These are phyloP conservation scores for Trissoscelio sp. DNA, from an alignment of 2,888 invertebrate genomes.

Conservation along the genomic window DNA sequence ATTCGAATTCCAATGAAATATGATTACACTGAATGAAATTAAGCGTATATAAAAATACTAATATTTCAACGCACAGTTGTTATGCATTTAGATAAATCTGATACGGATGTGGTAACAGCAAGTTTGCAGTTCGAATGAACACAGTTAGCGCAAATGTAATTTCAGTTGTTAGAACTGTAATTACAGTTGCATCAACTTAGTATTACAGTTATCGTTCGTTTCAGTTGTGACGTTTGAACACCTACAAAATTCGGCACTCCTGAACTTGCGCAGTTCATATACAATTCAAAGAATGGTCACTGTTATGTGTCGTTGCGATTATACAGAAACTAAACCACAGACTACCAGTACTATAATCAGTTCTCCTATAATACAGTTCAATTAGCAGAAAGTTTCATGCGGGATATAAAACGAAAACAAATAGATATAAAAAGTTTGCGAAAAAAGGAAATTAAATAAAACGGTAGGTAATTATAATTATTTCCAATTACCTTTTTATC, in stretches of 20 bases:
- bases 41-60: background rate
- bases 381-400: too few relatives aligned
- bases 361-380: too few relatives aligned
- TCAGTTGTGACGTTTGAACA: constrained; percentile 30
- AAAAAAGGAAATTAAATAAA: too few relatives aligned
- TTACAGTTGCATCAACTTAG: constrained; percentile 52
- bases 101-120: constrained; percentile 24
- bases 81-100: constrained; percentile 35
- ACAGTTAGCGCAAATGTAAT: constrained; percentile 54
- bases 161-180: constrained; percentile 46
- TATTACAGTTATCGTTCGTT: constrained; percentile 42
- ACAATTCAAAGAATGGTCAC: constrained; percentile 30
- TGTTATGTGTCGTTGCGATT: constrained; percentile 12
- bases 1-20: background rate
- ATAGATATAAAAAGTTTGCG: too few relatives aligned
- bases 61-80: constrained; percentile 29
- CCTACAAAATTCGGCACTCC: constrained; percentile 29
- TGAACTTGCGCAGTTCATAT: constrained; percentile 23
- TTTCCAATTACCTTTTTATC: too few relatives aligned
- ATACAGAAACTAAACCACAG: background rate
- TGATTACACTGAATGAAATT: background rate
- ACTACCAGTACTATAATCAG: background rate
- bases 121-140: constrained; percentile 31
- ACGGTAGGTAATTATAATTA: too few relatives aligned
- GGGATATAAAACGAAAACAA: too few relatives aligned